These are phyloP conservation scores for Lepidocyrtoides sp. DNA, from an alignment of 2,888 invertebrate genomes.

Conservation along the genomic window DNA sequence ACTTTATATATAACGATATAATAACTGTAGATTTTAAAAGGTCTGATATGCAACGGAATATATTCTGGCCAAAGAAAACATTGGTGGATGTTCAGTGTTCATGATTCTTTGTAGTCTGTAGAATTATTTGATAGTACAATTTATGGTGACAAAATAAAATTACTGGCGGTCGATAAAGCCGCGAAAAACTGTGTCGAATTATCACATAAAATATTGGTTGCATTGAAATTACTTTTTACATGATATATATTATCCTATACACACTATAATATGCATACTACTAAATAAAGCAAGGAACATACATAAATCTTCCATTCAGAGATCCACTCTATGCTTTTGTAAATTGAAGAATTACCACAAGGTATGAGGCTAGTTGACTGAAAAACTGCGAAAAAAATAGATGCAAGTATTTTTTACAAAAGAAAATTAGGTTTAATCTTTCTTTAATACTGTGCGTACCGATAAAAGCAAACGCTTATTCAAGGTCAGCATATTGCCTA, in stretches of 20 bases:
- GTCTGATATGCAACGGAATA: conserved; percentile 23
- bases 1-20: not conserved
- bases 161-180: not conserved
- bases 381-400: too few species aligned
- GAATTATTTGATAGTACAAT: conserved; percentile 50
- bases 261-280: not conserved
- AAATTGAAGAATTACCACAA: conserved; percentile 59
- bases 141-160: conserved; percentile 57
- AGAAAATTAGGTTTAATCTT: too few species aligned
- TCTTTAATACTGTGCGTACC: not conserved
- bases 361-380: too few species aligned
- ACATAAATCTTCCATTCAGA: not conserved
- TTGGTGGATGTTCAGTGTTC: conserved; percentile 71
- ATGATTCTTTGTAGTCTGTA: conserved; percentile 62
- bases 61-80: conserved; percentile 51
- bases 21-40: conserved; percentile 18
- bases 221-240: too few species aligned
- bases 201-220: too few species aligned
- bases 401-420: too few species aligned
- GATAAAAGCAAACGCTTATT: conserved; percentile 43
- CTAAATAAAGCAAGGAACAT: too few species aligned
- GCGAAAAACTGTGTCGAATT: not conserved
- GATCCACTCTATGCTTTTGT: conserved; percentile 5
- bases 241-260: too few species aligned
- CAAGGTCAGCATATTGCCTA: conserved; percentile 44